These are phyloP conservation scores for Nesidiocoris tenuis DNA, from an alignment of 2,888 invertebrate species.

Conservation along the genomic window DNA sequence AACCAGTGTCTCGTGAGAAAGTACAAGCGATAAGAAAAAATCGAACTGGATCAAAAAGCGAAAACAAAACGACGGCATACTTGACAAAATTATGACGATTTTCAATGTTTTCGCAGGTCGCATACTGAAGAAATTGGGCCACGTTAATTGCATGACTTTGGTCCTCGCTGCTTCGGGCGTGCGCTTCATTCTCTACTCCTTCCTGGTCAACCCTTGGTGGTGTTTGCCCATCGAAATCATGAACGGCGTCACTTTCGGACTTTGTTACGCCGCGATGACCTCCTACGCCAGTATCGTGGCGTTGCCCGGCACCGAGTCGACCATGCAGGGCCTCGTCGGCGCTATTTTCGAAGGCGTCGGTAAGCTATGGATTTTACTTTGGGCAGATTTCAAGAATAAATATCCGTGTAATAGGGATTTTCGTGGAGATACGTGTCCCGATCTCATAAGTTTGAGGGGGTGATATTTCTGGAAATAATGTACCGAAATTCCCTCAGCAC, in stretches of 20 bases:
- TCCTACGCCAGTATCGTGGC: constrained; percentile 82
- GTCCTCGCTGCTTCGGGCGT: constrained; percentile 77
- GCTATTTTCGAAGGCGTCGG: constrained; percentile 84
- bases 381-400: too few species aligned
- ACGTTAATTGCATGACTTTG: constrained; percentile 78
- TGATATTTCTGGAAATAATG: too few species aligned
- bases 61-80: too few species aligned
- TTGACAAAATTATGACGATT: too few species aligned
- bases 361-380: constrained; percentile 49
- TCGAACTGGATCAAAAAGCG: too few species aligned
- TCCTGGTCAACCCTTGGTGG: constrained; percentile 77
- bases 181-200: constrained; percentile 78
- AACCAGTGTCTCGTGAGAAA: too few species aligned
- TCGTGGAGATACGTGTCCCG: too few species aligned
- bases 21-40: too few species aligned
- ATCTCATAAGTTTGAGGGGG: too few species aligned
- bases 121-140: constrained; percentile 76
- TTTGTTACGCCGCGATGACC: constrained; percentile 85
- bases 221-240: constrained; percentile 80
- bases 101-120: constrained; percentile 59
- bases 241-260: constrained; percentile 85
- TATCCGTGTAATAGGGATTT: too few species aligned
- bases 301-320: constrained; percentile 80
- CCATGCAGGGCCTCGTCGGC: constrained; percentile 83
- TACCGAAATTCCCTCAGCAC: too few species aligned